Evolutionary conservation across 2,797 vertebrate species (phyloP).

Genomic region (Enteromius mattozi): DNA sequence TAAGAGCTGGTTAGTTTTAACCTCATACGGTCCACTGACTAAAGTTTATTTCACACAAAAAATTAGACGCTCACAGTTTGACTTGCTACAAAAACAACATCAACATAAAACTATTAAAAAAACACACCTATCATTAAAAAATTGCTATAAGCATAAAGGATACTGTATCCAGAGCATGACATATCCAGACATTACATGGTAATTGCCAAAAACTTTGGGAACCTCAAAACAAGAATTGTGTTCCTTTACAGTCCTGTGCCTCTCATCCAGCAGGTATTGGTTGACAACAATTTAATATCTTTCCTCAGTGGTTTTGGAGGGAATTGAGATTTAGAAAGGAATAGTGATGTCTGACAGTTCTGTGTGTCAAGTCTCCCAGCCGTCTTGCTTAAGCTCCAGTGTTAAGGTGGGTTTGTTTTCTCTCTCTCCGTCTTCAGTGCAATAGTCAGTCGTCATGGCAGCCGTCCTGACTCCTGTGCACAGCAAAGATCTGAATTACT

Average conservation of each 20-base stretch:
- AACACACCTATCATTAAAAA: not conserved
- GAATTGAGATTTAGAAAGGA: not conserved
- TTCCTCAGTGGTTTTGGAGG: not conserved
- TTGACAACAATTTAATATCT: not conserved
- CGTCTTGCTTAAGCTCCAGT: conserved; percentile 12
- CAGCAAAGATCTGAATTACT: conserved; percentile 33
- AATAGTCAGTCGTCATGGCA: conserved; percentile 45
- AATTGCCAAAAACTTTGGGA: not conserved
- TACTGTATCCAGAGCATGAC: not conserved
- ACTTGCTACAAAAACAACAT: not conserved
- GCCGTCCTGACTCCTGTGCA: conserved; percentile 63
- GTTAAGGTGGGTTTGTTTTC: conserved; percentile 2
- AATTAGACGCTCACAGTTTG: not conserved
- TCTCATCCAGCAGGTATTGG: not conserved
- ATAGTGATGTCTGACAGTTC: not conserved
- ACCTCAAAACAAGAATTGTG: not conserved
- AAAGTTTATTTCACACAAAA: not conserved
- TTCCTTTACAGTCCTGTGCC: not conserved
- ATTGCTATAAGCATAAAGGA: not conserved
- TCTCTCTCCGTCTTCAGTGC: conserved; percentile 25
- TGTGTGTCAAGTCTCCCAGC: conserved; percentile 3
- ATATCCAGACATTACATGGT: not conserved
- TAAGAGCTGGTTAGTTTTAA: not conserved
- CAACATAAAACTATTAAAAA: not conserved
- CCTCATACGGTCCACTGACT: not conserved